Percentiles rank a stretch among this genome's conserved stretches.
phyloP scores from a whole-genome alignment of 2,888 invertebrate species.

The Noctua janthina region DNA sequence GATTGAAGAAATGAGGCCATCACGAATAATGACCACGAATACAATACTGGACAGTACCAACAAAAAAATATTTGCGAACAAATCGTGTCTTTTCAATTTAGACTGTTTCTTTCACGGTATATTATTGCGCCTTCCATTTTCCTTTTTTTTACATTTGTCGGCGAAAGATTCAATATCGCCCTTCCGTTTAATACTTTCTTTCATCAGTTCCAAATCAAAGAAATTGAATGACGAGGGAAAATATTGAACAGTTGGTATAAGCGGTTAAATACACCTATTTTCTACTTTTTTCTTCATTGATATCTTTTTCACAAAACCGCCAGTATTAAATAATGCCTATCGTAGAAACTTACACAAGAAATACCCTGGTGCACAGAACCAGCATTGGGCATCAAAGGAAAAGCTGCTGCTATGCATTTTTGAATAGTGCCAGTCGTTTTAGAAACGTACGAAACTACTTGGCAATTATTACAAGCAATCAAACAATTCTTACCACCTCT shows the following conservation, averaged over 20 bases:
- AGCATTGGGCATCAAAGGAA: background rate
- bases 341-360: background rate
- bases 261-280: background rate
- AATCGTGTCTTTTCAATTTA: slow-evolving; percentile 57
- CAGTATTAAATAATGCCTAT: background rate
- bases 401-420: background rate
- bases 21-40: background rate
- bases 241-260: background rate
- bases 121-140: slow-evolving; percentile 35
- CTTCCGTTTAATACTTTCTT: slow-evolving; percentile 36
- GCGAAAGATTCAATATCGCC: slow-evolving; percentile 15
- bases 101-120: slow-evolving; percentile 40
- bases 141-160: background rate
- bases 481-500: slow-evolving; percentile 5
- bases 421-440: background rate
- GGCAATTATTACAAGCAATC: slow-evolving; percentile 3
- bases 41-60: background rate
- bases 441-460: background rate
- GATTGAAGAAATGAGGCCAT: slow-evolving; percentile 27
- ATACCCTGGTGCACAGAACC: background rate
- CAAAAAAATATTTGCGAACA: slow-evolving; percentile 12
- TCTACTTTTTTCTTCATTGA: background rate
- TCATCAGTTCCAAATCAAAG: slow-evolving; percentile 1
- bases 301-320: background rate
- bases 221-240: background rate